Conservation (phyloP, 2,113 vertebrate species). For the Emydocephalus ijimae region DNA sequence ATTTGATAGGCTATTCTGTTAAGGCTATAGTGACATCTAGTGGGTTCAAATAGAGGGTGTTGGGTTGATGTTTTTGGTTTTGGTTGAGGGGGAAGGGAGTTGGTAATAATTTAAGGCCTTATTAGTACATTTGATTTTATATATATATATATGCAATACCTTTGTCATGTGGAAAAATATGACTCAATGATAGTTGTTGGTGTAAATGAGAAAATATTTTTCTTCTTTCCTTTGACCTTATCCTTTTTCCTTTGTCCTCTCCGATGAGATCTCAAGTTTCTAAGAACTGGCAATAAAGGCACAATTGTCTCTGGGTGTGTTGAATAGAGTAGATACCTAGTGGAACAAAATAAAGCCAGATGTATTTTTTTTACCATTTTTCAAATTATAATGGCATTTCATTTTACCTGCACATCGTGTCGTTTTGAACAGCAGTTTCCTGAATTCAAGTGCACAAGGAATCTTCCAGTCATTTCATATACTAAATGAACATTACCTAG, state of each 20-base stretch:
- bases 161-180: background rate
- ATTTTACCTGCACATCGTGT: background rate
- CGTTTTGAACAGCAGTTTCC: background rate
- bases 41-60: constrained; percentile 41
- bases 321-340: background rate
- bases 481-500: background rate
- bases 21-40: constrained; percentile 64
- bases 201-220: background rate
- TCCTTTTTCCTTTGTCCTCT: background rate
- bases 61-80: background rate
- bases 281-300: background rate
- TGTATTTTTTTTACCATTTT: background rate
- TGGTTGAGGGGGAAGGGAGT: background rate
- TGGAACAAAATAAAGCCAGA: background rate
- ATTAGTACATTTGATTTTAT: background rate
- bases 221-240: background rate
- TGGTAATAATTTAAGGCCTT: accelerated
- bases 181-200: background rate
- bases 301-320: background rate
- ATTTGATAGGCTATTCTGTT: constrained; percentile 19
- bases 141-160: accelerated
- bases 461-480: background rate
- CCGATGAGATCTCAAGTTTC: background rate
- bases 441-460: background rate
- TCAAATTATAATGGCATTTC: background rate